Base-by-base conservation (phyloP, 2,888 invertebrate species). In the Aromia moschata region DNA sequence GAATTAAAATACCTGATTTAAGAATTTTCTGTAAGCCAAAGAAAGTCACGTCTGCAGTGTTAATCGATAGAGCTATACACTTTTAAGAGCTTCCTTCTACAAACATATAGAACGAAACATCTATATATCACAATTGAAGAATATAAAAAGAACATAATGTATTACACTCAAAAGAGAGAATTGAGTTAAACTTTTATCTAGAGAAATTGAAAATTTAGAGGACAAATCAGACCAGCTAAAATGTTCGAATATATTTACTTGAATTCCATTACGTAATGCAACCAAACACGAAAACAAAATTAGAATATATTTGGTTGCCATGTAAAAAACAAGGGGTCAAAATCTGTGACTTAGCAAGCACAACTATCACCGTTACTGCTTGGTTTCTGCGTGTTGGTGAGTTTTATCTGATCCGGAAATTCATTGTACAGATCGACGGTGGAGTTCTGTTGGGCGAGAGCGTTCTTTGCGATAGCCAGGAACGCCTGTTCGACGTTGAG, bases 401-500 rank as follows among this genome's bases (percentile, higher is more conserved):
- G 85, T 81, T 92, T 93, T 80, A 98, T 96, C 85, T 96, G 94
- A 83, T 96, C 96, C 36, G 98, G 98, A 80, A 98, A 98, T 83
- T 98, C 97, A 82, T 96, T 96, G 84, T 94, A 96, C 61, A 96
- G 85, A 79, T 97, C 97, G 68, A 94, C 93, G 18, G 77, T 70
- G 40, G 79, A 78, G 68, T 89, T 90, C 79, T 93, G 93, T 81
- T 94, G 94, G 46, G 96, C 96, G 74, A 99, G 84, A 45, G 98
- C 99, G 83, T 97, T 97, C 79, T 96, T 92, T 57, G 98, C 99
- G 80, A 99, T 98, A 64, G 97, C 97, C 83, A 97, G 93, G 85
- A 99, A 99, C 71, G 99, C 99, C 82, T 97, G 91, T 82, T 99
- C 99, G 56, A 99, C 98, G 80, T 99, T 99, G 70, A 97, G 90